A percentile compares a stretch with the other conserved stretches of the same genome.
phyloP scores from a whole-genome alignment of 2,113 vertebrate genomes.

The Pseudopipra pipra region DNA sequence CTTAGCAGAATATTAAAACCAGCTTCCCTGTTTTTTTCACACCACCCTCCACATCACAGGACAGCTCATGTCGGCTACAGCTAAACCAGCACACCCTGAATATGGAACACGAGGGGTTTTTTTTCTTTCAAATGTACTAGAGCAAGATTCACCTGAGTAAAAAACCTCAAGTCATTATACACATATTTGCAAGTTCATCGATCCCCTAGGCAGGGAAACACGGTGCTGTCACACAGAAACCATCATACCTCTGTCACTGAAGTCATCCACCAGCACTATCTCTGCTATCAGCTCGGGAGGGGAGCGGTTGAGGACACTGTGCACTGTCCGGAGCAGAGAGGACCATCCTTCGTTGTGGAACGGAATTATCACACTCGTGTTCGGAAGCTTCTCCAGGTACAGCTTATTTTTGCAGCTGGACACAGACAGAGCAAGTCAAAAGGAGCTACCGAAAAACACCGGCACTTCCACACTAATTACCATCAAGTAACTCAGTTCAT shows the following conservation, averaged over 20 bases:
- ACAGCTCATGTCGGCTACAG: neutral
- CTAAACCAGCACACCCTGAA: neutral
- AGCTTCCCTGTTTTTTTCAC: neutral
- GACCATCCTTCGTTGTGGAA: slow-evolving; percentile 99
- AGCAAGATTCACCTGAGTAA: neutral
- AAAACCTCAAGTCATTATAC: neutral
- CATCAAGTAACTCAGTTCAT: neutral
- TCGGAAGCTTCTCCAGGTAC: slow-evolving; percentile 90
- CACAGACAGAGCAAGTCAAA: slow-evolving; percentile 8
- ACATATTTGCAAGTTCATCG: neutral
- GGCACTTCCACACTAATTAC: neutral
- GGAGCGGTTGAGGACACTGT: slow-evolving; percentile 95
- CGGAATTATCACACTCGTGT: slow-evolving; percentile 93
- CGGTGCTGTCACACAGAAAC: neutral
- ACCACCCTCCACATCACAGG: neutral
- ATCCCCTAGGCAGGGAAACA: neutral
- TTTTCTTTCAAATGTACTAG: neutral
- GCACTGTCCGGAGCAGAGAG: slow-evolving; percentile 91
- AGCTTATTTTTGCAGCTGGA: slow-evolving; percentile 91
- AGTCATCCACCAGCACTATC: slow-evolving; percentile 96
- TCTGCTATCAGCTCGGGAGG: slow-evolving; percentile 90
- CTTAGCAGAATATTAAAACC: neutral
- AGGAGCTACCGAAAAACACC: neutral
- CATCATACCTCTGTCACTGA: slow-evolving; percentile 92
- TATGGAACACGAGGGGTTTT: fast-evolving